Evolutionary conservation across 2,888 invertebrate genomes (phyloP), one percentile per base, ranked within the genome.

Genomic region (Sialis lutaria): DNA sequence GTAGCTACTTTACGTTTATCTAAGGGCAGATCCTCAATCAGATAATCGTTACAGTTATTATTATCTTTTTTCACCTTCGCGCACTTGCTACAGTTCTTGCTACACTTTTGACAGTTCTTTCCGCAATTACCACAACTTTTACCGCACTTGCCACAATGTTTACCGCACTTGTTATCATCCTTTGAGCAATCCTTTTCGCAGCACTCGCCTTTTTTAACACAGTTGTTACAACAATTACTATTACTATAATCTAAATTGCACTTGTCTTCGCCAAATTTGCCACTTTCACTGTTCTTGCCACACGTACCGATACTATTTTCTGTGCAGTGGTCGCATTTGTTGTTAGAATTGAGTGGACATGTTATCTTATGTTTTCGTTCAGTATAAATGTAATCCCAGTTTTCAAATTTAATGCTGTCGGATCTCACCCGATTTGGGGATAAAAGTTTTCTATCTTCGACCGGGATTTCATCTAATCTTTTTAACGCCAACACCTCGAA

Each of bases 1-100:
- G 55, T 65, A 59, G 51, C 70, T 62, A 59, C 56, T 55, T 65
- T 65, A 31, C 64, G 53, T 9, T 64, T 63, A 49, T 64, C 65
- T 45, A 65, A 49, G 2, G 63, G 64, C 31, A 64, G 54, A 43
- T 64, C 64, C 9, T 58, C 59, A 22, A 56, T 47, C 43, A 56
- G 52, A 47, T 55, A 54, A 43, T 55, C 56, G 50, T 56, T 55
- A 41, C 54, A 54, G 48, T 53, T 56, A 50, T 51, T 58, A 33
- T 49, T 33, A 33, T 48, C 40, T 10, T 43, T 45, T 50, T 50
- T 44, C 32, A 34, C 22, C n/a, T 10, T 44, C 22, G 44, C 35
- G 44, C 31, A 31, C 33, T 33, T 34, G n/a, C 32, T 35, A 30
- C 41, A 30, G 31, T 6, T n/a, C 13, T 41, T 41, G 13, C 41